Base-by-base conservation (phyloP, 1,140 invertebrate species). In the Latrodectus geometricus region DNA sequence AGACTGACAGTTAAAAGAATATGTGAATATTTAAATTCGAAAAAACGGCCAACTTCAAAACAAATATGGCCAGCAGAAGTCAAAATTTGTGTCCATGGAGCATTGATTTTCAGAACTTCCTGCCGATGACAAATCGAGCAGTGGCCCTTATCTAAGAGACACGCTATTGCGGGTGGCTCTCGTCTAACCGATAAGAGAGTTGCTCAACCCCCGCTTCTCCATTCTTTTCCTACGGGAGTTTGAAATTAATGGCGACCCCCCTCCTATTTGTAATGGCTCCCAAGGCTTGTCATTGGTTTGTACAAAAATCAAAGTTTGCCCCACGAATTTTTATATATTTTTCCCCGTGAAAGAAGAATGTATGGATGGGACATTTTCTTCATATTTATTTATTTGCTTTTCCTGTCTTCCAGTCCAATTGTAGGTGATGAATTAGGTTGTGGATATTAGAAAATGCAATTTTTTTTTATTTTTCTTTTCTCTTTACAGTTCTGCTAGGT, bases 201-300 rank as follows among this genome's bases (percentile, higher is more conserved):
- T 61, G 11, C 54, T 14, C 54, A 11, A 61, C 54, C 11, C 17
- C 69, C 48, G 21, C 15, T 48, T 15, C 66, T 65, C 78, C 20
- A 1, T 50, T 8, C 61, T 21, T 65, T n/a, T 50, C 79, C 14
- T 5, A 7, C 4, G 70, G 70, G 70, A 75, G 52, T 83, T 74
- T 75, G 70, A 83, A 83, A 83, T 83, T 75, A 74, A 83, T 83
- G 81, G 70, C 54, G 9, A 20, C 56, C 70, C 70, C n/a, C 56
- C 15, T 35, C 54, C 35, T 49, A 75, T 75, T 75, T 75, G 73
- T 75, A 75, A 75, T 75, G 73, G 49, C 73, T 48, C 50, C 73
- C 73, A 56, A n/a, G 11, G 49, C 49, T 75, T 75, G 73, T 75
- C 73, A 52, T 75, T 75, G 73, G 73, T 75, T 52, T 50, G 73